These are phyloP conservation scores for Gerris lacustris DNA, from an alignment of 2,888 invertebrate species.

Conservation along the genomic window DNA sequence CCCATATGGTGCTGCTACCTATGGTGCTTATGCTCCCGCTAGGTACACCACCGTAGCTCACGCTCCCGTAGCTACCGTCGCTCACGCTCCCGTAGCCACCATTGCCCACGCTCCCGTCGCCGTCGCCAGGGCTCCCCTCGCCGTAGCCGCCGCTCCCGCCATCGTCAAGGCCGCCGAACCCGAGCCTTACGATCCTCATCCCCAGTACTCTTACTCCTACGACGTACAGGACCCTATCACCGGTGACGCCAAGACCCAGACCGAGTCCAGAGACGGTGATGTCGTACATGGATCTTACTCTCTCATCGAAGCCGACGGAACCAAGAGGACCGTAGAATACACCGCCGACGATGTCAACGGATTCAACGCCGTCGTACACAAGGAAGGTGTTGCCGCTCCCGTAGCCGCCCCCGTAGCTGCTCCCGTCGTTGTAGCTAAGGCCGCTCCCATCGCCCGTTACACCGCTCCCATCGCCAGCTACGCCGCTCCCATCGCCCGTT, in stretches of 20 bases:
- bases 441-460: slow-evolving; percentile 28
- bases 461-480: slow-evolving; percentile 20
- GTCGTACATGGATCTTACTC: neutral
- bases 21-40: neutral
- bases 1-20: neutral
- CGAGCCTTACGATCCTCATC: neutral
- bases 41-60: neutral
- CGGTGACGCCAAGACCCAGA: neutral
- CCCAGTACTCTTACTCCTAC: neutral
- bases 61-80: neutral
- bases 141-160: neutral
- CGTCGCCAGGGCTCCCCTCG: neutral
- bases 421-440: slow-evolving; percentile 35
- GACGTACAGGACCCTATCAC: neutral
- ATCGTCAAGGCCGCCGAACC: slow-evolving; percentile 6
- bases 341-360: slow-evolving; percentile 30
- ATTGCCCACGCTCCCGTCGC: slow-evolving; percentile 5
- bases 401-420: slow-evolving; percentile 30
- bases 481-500: slow-evolving; percentile 17
- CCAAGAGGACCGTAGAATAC: slow-evolving; percentile 28
- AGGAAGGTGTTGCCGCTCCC: slow-evolving; percentile 21
- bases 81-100: neutral
- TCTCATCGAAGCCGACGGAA: slow-evolving; percentile 9
- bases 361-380: slow-evolving; percentile 29
- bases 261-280: neutral